These are phyloP conservation scores for Drosophila meridiana DNA, from an alignment of 2,888 invertebrate genomes.

Conservation along the genomic window DNA sequence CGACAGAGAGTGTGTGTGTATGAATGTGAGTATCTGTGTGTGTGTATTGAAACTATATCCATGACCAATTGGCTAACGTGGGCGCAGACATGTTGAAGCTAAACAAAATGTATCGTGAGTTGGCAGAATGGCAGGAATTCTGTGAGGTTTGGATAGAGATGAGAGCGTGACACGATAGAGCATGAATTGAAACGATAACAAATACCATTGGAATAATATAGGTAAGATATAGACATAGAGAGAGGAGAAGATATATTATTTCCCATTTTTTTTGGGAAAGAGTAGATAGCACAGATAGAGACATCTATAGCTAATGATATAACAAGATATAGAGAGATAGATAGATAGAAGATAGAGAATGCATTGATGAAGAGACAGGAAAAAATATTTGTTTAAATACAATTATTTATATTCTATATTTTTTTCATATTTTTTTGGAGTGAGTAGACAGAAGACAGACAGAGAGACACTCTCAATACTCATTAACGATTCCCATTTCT, in stretches of 20 bases:
- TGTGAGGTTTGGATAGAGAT: conserved; percentile 19
- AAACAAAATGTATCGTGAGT: conserved; percentile 57
- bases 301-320: too few species aligned
- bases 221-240: too few species aligned
- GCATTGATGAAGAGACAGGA: too few species aligned
- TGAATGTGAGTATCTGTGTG: neutral
- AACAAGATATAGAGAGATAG: too few species aligned
- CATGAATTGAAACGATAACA: neutral
- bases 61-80: conserved; percentile 69
- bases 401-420: too few species aligned
- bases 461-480: neutral
- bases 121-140: conserved; percentile 45
- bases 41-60: conserved; percentile 19
- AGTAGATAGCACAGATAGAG: too few species aligned
- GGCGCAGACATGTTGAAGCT: conserved; percentile 66
- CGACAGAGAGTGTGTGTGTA: neutral
- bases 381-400: too few species aligned
- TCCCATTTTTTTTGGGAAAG: too few species aligned
- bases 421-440: neutral
- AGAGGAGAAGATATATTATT: neutral
- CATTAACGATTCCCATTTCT: neutral
- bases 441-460: neutral
- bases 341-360: too few species aligned
- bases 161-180: conserved; percentile 26
- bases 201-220: neutral